Percentiles rank a stretch among this genome's conserved stretches.
Evolutionary conservation across 2,888 invertebrate species (phyloP).

Genomic region (Petrolisthes manimaculis): DNA sequence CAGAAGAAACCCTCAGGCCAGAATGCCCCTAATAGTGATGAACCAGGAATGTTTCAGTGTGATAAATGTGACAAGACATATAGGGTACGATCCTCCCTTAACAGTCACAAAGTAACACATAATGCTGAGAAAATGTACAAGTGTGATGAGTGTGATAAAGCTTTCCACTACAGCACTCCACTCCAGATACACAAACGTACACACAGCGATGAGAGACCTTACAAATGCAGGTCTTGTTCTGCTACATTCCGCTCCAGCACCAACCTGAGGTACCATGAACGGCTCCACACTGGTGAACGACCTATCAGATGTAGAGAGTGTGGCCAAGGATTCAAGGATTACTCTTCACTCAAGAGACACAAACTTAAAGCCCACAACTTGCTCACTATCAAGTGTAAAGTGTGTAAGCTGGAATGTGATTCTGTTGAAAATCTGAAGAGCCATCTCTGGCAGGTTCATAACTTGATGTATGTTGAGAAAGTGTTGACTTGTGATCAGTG

Average conservation of each 20-base stretch:
- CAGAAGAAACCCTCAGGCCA: background rate
- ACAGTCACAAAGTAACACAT: constrained; percentile 52
- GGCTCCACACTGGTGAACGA: constrained; percentile 49
- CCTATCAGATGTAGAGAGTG: constrained; percentile 46
- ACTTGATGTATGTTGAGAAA: constrained; percentile 30
- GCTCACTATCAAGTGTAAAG: constrained; percentile 19
- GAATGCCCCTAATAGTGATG: constrained; percentile 50
- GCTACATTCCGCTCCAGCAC: constrained; percentile 42
- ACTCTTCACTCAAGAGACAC: constrained; percentile 49
- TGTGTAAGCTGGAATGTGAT: constrained; percentile 21
- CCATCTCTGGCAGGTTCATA: constrained; percentile 34
- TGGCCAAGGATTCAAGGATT: constrained; percentile 42
- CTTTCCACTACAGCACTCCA: constrained; percentile 56
- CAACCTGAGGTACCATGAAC: constrained; percentile 42
- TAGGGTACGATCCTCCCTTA: constrained; percentile 50
- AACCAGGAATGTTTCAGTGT: constrained; percentile 42
- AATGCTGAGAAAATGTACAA: constrained; percentile 53
- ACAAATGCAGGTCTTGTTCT: constrained; percentile 42
- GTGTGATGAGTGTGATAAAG: constrained; percentile 55
- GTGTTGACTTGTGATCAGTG: constrained; percentile 34
- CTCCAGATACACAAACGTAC: constrained; percentile 50
- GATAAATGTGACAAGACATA: constrained; percentile 58
- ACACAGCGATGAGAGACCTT: constrained; percentile 53
- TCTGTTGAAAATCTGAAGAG: constrained; percentile 23
- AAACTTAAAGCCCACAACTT: constrained; percentile 34